Conservation (phyloP, 1,140 invertebrate species). For the Armadillidium nasatum region DNA sequence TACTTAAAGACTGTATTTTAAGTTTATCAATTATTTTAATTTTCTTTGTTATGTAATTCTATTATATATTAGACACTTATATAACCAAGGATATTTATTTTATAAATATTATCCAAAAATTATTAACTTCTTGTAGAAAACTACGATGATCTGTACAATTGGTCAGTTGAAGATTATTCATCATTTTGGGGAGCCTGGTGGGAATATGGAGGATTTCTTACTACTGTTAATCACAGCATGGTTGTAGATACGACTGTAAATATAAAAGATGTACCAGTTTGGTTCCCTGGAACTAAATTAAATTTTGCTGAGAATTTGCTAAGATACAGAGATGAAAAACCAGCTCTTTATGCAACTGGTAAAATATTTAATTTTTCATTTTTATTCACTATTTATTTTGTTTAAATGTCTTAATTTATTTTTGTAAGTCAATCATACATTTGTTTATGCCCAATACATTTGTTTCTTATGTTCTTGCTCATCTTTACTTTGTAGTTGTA, state of each 20-base stretch:
- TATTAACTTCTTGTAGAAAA: conserved; percentile 23
- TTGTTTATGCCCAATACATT: no score
- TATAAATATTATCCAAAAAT: no score
- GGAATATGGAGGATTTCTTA: conserved; percentile 33
- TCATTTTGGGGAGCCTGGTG: conserved; percentile 41
- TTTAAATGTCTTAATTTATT: no score
- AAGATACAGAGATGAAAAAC: conserved; percentile 41
- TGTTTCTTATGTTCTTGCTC: no score
- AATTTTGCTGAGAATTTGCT: conserved; percentile 49
- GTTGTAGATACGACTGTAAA: conserved; percentile 26
- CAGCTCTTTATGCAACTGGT: conserved; percentile 43
- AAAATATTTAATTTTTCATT: neutral
- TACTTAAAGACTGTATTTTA: no score
- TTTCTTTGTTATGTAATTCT: no score
- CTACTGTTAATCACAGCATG: conserved; percentile 16
- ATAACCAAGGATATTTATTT: no score
- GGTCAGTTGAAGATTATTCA: conserved; percentile 41
- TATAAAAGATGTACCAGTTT: conserved; percentile 44
- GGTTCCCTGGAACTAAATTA: conserved; percentile 46
- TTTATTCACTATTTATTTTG: no score
- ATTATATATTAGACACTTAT: no score
- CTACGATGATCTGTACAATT: conserved; percentile 43
- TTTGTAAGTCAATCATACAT: no score
- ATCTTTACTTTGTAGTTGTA: no score
- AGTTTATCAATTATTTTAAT: no score